Conservation (phyloP, 1,140 invertebrate genomes). For the Patella vulgata region DNA sequence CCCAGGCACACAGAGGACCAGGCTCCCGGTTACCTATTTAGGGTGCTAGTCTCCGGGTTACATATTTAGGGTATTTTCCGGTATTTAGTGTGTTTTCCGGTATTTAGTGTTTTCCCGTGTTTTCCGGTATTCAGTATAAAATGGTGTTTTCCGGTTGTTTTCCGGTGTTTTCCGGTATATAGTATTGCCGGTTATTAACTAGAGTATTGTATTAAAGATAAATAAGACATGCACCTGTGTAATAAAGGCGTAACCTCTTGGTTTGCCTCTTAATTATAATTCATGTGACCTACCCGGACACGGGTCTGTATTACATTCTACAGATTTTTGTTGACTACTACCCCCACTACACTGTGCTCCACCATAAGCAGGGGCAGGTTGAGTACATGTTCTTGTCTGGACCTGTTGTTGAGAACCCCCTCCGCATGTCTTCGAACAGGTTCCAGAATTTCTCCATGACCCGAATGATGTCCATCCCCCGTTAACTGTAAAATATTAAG, state of each 20-base stretch:
- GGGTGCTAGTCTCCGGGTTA: no score
- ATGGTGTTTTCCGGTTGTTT: no score
- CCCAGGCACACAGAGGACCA: no score
- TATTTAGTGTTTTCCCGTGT: no score
- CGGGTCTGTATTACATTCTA: slow-evolving; percentile 19
- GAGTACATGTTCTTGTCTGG: slow-evolving; percentile 25
- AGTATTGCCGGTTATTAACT: not conserved
- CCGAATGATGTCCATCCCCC: slow-evolving; percentile 30
- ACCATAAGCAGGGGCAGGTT: slow-evolving; percentile 26
- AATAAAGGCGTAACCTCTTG: no score
- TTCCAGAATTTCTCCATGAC: slow-evolving; percentile 16
- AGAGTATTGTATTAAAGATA: not conserved
- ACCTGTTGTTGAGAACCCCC: slow-evolving; percentile 19
- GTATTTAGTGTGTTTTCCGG: no score
- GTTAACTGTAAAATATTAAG: slow-evolving; percentile 23
- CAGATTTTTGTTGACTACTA: slow-evolving; percentile 8
- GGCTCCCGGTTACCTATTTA: no score
- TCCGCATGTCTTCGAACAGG: slow-evolving; percentile 32
- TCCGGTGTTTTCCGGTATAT: no score
- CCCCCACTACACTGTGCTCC: slow-evolving; percentile 18
- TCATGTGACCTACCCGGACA: slow-evolving; percentile 27
- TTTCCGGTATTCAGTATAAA: no score
- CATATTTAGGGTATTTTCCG: no score
- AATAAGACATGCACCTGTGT: no score
- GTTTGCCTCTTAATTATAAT: no score